Conservation (phyloP, 2,797 vertebrate species). For the Poecilia gillii region DNA sequence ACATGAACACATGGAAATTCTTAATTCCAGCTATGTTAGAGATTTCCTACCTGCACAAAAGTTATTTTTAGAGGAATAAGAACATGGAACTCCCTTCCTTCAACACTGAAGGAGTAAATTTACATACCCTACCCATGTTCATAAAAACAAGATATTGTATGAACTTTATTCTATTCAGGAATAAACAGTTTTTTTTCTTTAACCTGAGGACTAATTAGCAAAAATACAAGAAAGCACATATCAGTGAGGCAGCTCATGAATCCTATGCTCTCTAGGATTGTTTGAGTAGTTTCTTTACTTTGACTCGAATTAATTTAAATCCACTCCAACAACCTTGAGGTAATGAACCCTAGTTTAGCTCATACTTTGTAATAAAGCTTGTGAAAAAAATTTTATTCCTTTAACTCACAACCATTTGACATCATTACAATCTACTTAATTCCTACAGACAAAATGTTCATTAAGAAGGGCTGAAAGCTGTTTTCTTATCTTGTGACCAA, state of each 20-base stretch:
- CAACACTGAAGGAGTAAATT: neutral
- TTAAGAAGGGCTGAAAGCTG: constrained; percentile 58
- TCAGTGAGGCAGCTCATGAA: neutral
- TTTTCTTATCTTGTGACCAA: constrained; percentile 27
- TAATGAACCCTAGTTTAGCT: neutral
- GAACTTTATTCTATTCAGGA: neutral
- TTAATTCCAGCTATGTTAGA: neutral
- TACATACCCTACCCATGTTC: neutral
- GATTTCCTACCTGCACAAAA: neutral
- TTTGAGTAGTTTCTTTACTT: neutral
- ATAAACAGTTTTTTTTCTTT: neutral
- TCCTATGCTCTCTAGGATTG: neutral
- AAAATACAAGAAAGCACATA: neutral
- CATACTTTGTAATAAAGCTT: neutral
- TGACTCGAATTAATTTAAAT: neutral
- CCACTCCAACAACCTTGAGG: neutral
- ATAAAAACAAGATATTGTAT: neutral
- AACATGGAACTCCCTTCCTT: neutral
- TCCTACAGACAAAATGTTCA: constrained; percentile 45
- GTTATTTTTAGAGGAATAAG: neutral
- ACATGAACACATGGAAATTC: neutral
- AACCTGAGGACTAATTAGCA: no score
- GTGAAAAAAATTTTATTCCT: neutral
- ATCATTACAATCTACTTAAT: constrained; percentile 46
- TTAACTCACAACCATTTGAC: constrained; percentile 26